phyloP scores from a whole-genome alignment of 2,888 invertebrate genomes.

The Apotomis capreana region DNA sequence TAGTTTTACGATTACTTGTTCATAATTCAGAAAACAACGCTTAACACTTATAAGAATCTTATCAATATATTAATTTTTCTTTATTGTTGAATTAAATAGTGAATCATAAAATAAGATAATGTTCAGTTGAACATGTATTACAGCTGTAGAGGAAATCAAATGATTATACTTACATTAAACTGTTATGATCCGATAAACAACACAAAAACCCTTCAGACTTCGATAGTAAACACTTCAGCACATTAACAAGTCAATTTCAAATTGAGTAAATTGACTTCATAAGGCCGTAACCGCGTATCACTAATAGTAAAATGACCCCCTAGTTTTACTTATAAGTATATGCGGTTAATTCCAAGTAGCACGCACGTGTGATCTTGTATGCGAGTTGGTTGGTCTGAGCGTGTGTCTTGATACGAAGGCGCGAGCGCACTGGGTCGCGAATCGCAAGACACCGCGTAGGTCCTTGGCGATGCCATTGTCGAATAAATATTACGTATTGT shows the following conservation, averaged over 20 bases:
- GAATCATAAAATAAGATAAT: too few species aligned
- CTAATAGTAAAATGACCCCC: background rate
- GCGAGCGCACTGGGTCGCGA: slow-evolving; percentile 56
- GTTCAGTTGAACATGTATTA: too few species aligned
- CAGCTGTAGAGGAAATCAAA: background rate
- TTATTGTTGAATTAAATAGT: too few species aligned
- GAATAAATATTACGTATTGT: slow-evolving; percentile 28
- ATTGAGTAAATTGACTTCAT: slow-evolving; percentile 1
- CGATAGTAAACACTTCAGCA: slow-evolving; percentile 16
- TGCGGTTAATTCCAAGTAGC: background rate
- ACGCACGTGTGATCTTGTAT: slow-evolving; percentile 30
- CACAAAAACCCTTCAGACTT: background rate
- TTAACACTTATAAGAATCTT: too few species aligned
- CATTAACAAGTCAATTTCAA: background rate
- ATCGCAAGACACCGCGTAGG: slow-evolving; percentile 57
- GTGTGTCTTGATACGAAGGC: slow-evolving; percentile 50
- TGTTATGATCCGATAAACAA: slow-evolving; percentile 25
- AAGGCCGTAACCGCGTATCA: slow-evolving; percentile 12
- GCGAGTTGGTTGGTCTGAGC: slow-evolving; percentile 41
- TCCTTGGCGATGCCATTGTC: slow-evolving; percentile 47
- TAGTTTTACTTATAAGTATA: slow-evolving; percentile 10
- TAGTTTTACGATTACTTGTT: too few species aligned
- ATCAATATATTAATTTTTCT: too few species aligned
- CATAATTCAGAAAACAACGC: too few species aligned
- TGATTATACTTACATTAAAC: slow-evolving; percentile 17